phyloP scores from a whole-genome alignment of 2,113 vertebrate genomes.

The Pituophis catenifer region DNA sequence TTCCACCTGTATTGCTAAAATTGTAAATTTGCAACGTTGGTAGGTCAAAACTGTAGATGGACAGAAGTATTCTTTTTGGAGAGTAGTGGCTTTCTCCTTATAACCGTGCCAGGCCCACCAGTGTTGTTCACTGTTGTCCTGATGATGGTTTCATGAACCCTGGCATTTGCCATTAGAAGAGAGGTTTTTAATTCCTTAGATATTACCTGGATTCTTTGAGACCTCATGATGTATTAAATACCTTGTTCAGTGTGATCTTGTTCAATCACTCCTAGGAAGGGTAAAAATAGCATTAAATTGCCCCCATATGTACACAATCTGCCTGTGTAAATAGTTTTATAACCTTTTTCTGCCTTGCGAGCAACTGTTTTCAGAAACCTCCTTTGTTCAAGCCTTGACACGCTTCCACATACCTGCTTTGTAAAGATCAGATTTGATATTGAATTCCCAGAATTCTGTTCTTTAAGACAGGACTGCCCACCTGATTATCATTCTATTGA shows the following conservation, averaged over 20 bases:
- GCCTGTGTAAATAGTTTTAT: neutral
- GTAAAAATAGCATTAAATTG: neutral
- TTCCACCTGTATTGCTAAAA: neutral
- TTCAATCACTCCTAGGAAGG: neutral
- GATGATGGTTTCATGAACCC: neutral
- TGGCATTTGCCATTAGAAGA: neutral
- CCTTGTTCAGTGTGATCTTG: neutral
- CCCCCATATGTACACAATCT: neutral
- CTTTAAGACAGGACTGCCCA: neutral
- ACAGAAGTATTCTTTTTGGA: neutral
- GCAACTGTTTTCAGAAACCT: neutral
- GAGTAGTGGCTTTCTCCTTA: neutral
- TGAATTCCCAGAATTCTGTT: neutral
- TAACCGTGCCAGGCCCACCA: neutral
- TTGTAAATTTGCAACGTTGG: neutral
- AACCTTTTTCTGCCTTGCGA: neutral
- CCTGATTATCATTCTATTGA: neutral
- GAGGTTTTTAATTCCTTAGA: neutral
- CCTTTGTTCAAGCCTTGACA: neutral
- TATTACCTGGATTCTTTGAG: neutral
- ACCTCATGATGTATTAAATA: neutral
- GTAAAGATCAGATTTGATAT: neutral
- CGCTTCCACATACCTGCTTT: neutral
- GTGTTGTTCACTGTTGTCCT: neutral
- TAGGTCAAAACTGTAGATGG: neutral